Evolutionary conservation across 2,113 vertebrate species (phyloP).

Genomic region (Rhea americana): DNA sequence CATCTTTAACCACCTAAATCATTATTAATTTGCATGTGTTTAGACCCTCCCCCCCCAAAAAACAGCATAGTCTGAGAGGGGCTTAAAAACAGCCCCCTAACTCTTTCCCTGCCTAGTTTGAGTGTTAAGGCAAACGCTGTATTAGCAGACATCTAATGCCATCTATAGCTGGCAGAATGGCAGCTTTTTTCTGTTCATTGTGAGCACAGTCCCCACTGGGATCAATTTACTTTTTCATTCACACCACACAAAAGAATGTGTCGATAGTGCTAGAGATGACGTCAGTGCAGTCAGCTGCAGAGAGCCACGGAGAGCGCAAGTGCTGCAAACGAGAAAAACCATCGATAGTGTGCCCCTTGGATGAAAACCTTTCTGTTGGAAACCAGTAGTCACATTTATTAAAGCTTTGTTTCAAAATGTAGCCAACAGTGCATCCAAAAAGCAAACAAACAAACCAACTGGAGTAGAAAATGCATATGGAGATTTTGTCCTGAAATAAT

Average conservation of each 20-base stretch:
- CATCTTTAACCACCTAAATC: not conserved
- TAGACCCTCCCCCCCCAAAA: fast-evolving
- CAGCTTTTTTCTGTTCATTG: slow-evolving; percentile 5
- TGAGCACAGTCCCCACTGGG: slow-evolving; percentile 52
- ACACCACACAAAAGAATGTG: slow-evolving; percentile 61
- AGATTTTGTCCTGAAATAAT: not conserved
- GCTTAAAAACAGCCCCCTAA: not conserved
- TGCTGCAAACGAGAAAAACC: slow-evolving; percentile 14
- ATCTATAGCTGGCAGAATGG: slow-evolving; percentile 48
- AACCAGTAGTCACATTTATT: not conserved
- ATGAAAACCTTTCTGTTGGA: slow-evolving; percentile 5
- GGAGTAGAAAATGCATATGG: not conserved
- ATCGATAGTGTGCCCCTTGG: not conserved
- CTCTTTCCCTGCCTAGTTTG: not conserved
- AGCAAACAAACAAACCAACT: not conserved
- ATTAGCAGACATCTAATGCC: slow-evolving; percentile 46
- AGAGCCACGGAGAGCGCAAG: slow-evolving; percentile 31
- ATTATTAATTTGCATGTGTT: not conserved
- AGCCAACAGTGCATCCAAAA: not conserved
- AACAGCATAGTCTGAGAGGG: not conserved
- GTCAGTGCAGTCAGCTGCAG: slow-evolving; percentile 49
- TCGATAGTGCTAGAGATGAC: slow-evolving; percentile 58
- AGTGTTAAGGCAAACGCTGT: not conserved
- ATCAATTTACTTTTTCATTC: slow-evolving; percentile 74
- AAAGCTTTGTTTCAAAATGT: not conserved